phyloP scores from a whole-genome alignment of 2,113 vertebrate species.

The Pituophis catenifer region DNA sequence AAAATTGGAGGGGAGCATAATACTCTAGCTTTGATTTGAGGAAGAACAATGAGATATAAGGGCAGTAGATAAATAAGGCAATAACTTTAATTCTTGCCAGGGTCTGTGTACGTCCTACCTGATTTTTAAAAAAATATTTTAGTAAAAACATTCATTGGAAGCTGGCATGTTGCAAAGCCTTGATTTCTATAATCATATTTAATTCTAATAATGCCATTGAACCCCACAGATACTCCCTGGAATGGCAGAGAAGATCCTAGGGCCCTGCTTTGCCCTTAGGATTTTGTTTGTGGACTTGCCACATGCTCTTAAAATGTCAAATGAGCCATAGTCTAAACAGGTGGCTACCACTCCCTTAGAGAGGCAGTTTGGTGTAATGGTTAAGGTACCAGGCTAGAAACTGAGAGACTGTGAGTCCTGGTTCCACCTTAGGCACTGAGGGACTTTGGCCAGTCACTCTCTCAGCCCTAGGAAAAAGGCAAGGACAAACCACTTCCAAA shows the following conservation, averaged over 20 bases:
- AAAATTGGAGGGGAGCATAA: neutral
- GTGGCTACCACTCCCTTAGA: neutral
- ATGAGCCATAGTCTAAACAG: neutral
- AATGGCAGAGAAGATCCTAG: neutral
- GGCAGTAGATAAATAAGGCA: neutral
- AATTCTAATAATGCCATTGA: neutral
- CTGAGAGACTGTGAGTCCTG: neutral
- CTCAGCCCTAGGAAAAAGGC: neutral
- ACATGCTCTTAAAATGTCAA: neutral
- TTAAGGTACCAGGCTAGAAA: neutral
- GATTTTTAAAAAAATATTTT: neutral
- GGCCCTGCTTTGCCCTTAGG: neutral
- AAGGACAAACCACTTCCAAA: neutral
- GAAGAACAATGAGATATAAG: neutral
- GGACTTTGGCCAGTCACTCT: neutral
- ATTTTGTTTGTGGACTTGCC: neutral
- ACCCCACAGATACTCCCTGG: neutral
- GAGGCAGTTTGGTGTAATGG: neutral
- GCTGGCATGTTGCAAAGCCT: neutral
- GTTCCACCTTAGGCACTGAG: neutral
- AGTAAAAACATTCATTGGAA: neutral
- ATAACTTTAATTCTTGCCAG: neutral
- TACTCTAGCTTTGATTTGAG: neutral
- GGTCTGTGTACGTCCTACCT: neutral
- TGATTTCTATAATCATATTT: neutral